Evolutionary conservation across 2,888 invertebrate genomes (phyloP), one percentile per base, ranked within the genome.

Genomic region (Drosophila pseudotakahashii): DNA sequence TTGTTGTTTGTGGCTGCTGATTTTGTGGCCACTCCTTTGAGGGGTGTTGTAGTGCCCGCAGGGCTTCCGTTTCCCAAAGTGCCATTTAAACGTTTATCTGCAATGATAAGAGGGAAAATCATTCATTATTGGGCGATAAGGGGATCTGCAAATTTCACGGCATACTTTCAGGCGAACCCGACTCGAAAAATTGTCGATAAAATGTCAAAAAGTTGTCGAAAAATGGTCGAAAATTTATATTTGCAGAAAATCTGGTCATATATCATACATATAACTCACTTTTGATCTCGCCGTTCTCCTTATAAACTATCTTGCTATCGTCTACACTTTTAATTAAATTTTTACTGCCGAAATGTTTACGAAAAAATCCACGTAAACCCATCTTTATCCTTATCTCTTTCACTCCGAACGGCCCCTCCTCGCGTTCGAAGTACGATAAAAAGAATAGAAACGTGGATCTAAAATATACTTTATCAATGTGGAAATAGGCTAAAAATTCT

Each of bases 71-170:
- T 32, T 11, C 45, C 32, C 44, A 74, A 45, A 16, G 39, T 73
- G 36, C 55, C 51, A 26, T 64, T 69, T n/a, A 71, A 13, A 1
- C 86, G 84, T 76, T 78, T 86, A 50, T 81, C 82, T 82, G 70
- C 16, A 78, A 73, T 7, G 41, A 3, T 16, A n/a, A 51, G 7
- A 16, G 1, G 13, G 10, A 58, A 19, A 26, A 13, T 19, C 9
- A n/a, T 26, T 26, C 26, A 26, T 26, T 6, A 26, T 0, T 26
- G 2, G 19, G 19, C 2, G 19, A 14, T 10, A 5, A 1, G 3
- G 6, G 5, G 30, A 10, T 26, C 6, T 26, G 26, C 26, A 47
- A 14, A 10, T 30, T 16, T 57, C 5, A 4, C 11, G 7, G 77
- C 68, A 74, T 77, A 78, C 76, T 75, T 75, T 75, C 1, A 26